These are phyloP conservation scores for Hesperophylax magnus DNA, from an alignment of 1,140 invertebrate species.

Conservation along the genomic window DNA sequence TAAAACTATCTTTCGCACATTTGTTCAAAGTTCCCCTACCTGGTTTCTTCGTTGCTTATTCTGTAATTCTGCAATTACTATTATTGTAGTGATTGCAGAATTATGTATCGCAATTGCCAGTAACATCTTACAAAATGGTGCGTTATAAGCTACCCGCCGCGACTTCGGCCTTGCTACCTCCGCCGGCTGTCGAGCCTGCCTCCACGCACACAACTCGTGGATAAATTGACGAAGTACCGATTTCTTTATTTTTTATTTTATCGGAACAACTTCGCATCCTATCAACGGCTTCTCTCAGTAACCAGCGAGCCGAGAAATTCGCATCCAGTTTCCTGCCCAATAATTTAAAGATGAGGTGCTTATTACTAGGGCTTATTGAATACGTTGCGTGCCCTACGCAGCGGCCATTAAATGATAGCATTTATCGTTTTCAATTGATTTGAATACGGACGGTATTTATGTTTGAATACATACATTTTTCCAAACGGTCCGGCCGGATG, in stretches of 20 bases:
- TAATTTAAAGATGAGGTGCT: constrained; percentile 38
- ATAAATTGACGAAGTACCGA: not conserved
- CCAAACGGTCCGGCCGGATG: constrained; percentile 1
- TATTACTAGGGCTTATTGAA: constrained; percentile 41
- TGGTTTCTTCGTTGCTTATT: no score
- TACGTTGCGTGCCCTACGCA: not conserved
- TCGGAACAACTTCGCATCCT: constrained; percentile 4
- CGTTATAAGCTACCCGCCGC: not conserved
- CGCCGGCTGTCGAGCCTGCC: not conserved
- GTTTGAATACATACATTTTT: constrained; percentile 3
- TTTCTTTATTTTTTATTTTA: not conserved
- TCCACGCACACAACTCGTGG: not conserved
- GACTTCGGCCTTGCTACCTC: not conserved
- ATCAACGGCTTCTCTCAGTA: not conserved
- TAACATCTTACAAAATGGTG: no score
- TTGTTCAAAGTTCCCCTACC: no score
- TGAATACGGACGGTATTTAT: constrained; percentile 14
- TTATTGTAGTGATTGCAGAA: no score
- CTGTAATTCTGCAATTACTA: no score
- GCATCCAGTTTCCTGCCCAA: constrained; percentile 20
- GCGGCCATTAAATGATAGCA: constrained; percentile 46
- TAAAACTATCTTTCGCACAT: no score
- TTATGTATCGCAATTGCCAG: no score
- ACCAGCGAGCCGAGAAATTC: constrained; percentile 7
- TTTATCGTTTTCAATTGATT: constrained; percentile 53